Conservation (phyloP, 2,113 vertebrate species). For the Laticauda laticaudata region DNA sequence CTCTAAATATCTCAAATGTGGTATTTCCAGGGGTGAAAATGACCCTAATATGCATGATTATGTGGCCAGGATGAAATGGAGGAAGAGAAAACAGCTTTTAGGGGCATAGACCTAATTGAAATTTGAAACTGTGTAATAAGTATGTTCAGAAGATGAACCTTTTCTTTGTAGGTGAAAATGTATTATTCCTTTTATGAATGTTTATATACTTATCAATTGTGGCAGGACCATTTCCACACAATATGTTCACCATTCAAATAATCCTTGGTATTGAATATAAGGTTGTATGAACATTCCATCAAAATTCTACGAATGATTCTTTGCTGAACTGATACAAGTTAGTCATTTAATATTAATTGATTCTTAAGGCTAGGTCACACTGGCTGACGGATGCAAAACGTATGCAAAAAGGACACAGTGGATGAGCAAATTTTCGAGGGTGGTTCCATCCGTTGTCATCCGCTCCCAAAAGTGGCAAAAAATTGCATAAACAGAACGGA, state of each 20-base stretch:
- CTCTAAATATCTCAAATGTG: constrained; percentile 30
- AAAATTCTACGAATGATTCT: background rate
- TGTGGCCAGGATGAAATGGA: constrained; percentile 28
- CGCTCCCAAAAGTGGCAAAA: no score
- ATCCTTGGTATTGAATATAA: background rate
- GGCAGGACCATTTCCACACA: background rate
- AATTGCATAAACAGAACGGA: no score
- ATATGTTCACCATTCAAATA: background rate
- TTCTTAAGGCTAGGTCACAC: no score
- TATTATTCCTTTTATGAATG: background rate
- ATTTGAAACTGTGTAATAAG: background rate
- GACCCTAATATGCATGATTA: constrained; percentile 52
- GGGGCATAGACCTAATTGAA: background rate
- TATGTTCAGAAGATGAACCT: background rate
- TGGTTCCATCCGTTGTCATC: no score
- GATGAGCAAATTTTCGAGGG: no score
- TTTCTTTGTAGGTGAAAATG: background rate
- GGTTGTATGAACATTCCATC: background rate
- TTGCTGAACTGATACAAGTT: background rate
- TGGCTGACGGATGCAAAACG: no score
- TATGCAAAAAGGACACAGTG: no score
- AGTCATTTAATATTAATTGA: background rate
- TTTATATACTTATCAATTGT: accelerated
- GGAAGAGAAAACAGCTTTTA: background rate
- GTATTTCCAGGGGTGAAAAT: constrained; percentile 23